Conservation (phyloP, 2,113 vertebrate genomes). For the Mola mola region DNA sequence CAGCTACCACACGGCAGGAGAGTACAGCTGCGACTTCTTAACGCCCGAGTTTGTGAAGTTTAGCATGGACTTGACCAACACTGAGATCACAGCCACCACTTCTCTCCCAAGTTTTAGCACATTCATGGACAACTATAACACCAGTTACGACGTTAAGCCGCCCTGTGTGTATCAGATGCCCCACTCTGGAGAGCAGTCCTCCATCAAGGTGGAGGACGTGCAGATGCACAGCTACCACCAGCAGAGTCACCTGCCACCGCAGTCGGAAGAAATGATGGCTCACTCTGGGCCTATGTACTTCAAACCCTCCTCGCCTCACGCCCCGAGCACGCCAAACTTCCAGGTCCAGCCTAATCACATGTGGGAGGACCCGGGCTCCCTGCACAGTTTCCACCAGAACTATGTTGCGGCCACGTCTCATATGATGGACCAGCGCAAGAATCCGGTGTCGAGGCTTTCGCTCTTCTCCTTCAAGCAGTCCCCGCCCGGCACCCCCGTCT, state of each 20-base stretch:
- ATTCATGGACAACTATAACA: constrained; percentile 99
- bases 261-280: constrained; percentile 94
- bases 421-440: constrained; percentile 96
- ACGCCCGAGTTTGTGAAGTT: constrained; percentile 99
- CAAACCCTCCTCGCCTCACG: constrained; percentile 95
- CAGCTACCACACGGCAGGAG: constrained; percentile 97
- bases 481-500: constrained; percentile 93
- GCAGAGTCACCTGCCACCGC: constrained; percentile 91
- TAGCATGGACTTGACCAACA: constrained; percentile 99
- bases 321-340: constrained; percentile 92
- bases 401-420: constrained; percentile 95
- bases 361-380: constrained; percentile 96
- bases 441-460: constrained; percentile 94
- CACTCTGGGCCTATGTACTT: constrained; percentile 97
- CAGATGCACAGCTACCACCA: constrained; percentile 98
- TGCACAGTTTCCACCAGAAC: constrained; percentile 98
- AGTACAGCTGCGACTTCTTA: constrained; percentile 99
- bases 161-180: constrained; percentile 99
- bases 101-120: constrained; percentile 99
- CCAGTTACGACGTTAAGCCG: constrained; percentile 98
- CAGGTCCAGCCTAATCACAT: constrained; percentile 93
- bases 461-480: constrained; percentile 99
- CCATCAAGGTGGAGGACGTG: constrained; percentile 99
- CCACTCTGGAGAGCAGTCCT: constrained; percentile 93
- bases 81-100: constrained; percentile 98